A percentile compares a stretch with the other conserved stretches of the same genome.
These are phyloP conservation scores for Cliona cf. orientalis DNA, from an alignment of 37 sponge, comb jelly and placozoan genomes.

Conservation along the genomic window DNA sequence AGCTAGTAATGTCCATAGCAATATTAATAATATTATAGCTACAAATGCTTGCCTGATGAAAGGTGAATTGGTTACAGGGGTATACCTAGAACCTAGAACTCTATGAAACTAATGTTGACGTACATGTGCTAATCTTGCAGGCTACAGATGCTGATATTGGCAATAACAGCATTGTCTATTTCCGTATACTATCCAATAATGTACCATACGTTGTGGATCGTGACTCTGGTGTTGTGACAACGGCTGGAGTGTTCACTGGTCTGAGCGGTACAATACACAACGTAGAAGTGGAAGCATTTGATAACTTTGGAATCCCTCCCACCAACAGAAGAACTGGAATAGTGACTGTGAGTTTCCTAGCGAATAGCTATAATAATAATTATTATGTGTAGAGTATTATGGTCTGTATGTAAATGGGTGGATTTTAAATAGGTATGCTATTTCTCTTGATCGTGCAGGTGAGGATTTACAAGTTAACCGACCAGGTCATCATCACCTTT, in stretches of 20 bases:
- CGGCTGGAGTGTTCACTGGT: slow-evolving; percentile 30
- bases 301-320: slow-evolving; percentile 42
- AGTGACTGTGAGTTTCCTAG: slow-evolving; percentile 20
- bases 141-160: slow-evolving; percentile 41
- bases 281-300: slow-evolving; percentile 25
- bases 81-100: no score
- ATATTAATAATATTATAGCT: no score
- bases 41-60: no score
- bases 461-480: slow-evolving; percentile 1
- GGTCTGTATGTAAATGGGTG: neutral
- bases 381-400: neutral
- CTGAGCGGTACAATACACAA: slow-evolving; percentile 14
- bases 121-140: no score
- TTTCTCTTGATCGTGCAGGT: neutral
- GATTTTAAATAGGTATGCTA: neutral
- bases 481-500: slow-evolving; percentile 8
- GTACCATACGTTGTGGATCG: slow-evolving; percentile 34
- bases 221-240: slow-evolving; percentile 56
- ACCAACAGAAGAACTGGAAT: slow-evolving; percentile 1
- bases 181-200: neutral
- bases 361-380: neutral
- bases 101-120: no score
- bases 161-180: slow-evolving; percentile 33
- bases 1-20: neutral
- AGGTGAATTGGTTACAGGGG: no score